A percentile compares a stretch with the other conserved stretches of the same genome.
Conservation (phyloP, 2,888 invertebrate species). For the Tortrix viridana region DNA sequence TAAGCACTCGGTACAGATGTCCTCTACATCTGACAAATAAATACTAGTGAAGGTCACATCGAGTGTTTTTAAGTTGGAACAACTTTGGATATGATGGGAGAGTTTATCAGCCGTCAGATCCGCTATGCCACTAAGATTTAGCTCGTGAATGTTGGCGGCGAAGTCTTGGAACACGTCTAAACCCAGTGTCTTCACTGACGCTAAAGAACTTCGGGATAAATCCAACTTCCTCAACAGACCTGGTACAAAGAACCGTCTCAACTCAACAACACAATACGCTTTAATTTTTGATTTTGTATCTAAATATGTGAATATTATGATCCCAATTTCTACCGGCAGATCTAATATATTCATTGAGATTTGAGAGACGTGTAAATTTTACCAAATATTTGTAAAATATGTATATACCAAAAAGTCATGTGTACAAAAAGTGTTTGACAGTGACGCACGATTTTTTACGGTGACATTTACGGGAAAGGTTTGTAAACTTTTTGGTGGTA, state of each 20-base stretch:
- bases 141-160: slow-evolving; percentile 45
- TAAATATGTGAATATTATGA: slow-evolving; percentile 46
- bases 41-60: slow-evolving; percentile 56
- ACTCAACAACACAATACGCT: slow-evolving; percentile 44
- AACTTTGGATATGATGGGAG: slow-evolving; percentile 44
- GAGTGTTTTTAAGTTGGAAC: slow-evolving; percentile 47
- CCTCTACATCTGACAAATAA: slow-evolving; percentile 49
- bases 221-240: slow-evolving; percentile 46
- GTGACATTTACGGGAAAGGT: background rate
- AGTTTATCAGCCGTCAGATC: slow-evolving; percentile 48
- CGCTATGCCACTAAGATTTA: slow-evolving; percentile 52
- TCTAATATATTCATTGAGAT: slow-evolving; percentile 44
- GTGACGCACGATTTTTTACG: background rate
- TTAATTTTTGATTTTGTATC: slow-evolving; percentile 48
- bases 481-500: background rate
- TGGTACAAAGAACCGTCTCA: slow-evolving; percentile 50
- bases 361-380: slow-evolving; percentile 13
- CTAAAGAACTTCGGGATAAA: slow-evolving; percentile 49
- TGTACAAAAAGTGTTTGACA: slow-evolving; percentile 10
- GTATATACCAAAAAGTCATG: slow-evolving; percentile 1
- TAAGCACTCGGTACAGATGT: slow-evolving; percentile 49
- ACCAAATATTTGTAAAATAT: slow-evolving; percentile 15
- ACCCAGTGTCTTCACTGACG: slow-evolving; percentile 45
- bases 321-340: slow-evolving; percentile 49
- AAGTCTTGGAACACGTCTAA: slow-evolving; percentile 47